Evolutionary conservation across 2,888 invertebrate species (phyloP).

Genomic region (Drosophila borealis): DNA sequence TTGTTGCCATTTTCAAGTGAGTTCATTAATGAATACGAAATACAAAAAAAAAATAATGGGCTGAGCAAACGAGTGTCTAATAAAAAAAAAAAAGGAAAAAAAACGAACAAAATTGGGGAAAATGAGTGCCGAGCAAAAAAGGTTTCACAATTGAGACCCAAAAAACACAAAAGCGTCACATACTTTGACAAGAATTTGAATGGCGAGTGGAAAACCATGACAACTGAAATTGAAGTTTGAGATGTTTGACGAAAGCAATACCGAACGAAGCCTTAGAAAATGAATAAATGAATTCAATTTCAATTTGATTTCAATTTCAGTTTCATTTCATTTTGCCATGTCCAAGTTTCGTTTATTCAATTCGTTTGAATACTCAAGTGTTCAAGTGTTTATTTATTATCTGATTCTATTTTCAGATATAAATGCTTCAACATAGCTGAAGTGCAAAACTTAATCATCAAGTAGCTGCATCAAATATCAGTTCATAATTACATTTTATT

Average conservation of each 20-base stretch:
- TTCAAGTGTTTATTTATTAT: constrained; percentile 34
- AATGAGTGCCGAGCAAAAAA: constrained; percentile 9
- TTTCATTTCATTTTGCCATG: background rate
- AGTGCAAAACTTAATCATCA: background rate
- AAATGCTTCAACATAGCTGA: background rate
- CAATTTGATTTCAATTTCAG: constrained; percentile 32
- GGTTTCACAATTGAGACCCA: constrained; percentile 28
- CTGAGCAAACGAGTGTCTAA: background rate
- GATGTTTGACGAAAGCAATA: constrained; percentile 10
- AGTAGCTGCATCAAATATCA: constrained; percentile 9
- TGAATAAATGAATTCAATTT: constrained; percentile 26
- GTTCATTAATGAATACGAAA: constrained; percentile 43
- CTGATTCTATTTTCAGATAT: background rate
- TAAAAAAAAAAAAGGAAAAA: constrained; percentile 2
- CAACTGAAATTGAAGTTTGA: constrained; percentile 23
- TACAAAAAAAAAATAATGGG: constrained; percentile 1
- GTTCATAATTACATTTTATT: background rate
- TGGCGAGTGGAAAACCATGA: constrained; percentile 16
- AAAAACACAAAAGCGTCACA: constrained; percentile 26
- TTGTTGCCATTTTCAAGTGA: constrained; percentile 29
- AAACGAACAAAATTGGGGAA: background rate
- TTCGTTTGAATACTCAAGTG: constrained; percentile 24
- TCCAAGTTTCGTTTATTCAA: constrained; percentile 25
- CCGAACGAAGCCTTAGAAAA: constrained; percentile 12
- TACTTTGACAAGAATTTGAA: constrained; percentile 30